Evolutionary conservation across 2,797 vertebrate species (phyloP), one percentile per base, ranked within the genome.

Genomic region (Synaphobranchus kaupii): DNA sequence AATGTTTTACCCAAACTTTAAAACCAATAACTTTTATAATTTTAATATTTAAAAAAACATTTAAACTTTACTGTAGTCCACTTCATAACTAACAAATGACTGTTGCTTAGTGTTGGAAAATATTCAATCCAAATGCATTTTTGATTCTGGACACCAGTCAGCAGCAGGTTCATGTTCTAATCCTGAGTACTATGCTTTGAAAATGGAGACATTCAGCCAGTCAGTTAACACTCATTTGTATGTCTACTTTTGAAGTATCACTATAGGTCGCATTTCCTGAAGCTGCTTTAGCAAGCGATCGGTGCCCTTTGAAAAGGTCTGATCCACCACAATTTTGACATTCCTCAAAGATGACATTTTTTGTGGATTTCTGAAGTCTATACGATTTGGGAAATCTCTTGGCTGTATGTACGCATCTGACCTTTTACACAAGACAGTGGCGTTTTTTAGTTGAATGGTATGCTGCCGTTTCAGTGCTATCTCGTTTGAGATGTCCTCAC

Each of bases 201-300:
- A 93, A 90, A 93, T 91, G 90, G 92, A 87, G 91, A 93, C 89
- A 89, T 87, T 89, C 58, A 91, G 94, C 93, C 93, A 95, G 94
- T 92, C 94, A 95, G 87, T 86, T 88, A 54, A 90, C 87, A 89
- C 83, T 94, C 94, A 93, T 60, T 95, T 96, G 89, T 94, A 94
- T 20, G 83, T 85, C 94, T 95, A 96, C 93, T 96, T 97, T 87
- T 95, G 95, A 91, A 99, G 93, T 81, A 95, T 94, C 90, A 99
- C 96, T 0, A 96, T 94, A 85, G 98, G 98, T 91, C 95, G 96
- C 97, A 98, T 98, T 92, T 98, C 97, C 94, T 99, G 98, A 93
- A 99, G 97, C 84, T 99, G 98, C 91, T 96, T 98, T 90, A 99
- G 92, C 90, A 97, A 93, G 31, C 91, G 91, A 87, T 97, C 96